Percentiles rank a stretch among this genome's conserved stretches.
These are phyloP conservation scores for Epizoanthus fatuus DNA, from an alignment of 92 coral and sea anemone genomes.

Conservation along the genomic window DNA sequence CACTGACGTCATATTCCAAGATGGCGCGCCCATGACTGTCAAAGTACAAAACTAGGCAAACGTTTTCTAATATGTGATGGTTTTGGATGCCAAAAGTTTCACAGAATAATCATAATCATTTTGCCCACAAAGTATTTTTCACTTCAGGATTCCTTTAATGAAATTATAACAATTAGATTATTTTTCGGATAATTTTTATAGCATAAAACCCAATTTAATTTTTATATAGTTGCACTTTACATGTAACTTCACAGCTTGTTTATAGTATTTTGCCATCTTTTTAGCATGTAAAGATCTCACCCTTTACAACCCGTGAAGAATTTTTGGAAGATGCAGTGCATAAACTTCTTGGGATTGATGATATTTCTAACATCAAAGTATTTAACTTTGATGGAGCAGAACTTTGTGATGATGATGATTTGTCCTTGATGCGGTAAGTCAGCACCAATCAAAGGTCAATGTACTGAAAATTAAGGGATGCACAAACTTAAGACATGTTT, in stretches of 20 bases:
- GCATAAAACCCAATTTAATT: neutral
- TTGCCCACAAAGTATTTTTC: too few relatives aligned
- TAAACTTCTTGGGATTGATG: constrained; percentile 1
- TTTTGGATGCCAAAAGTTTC: too few relatives aligned
- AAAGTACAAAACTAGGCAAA: too few relatives aligned
- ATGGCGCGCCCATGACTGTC: too few relatives aligned
- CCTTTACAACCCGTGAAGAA: constrained; percentile 5
- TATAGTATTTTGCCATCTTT: neutral
- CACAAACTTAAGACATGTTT: neutral
- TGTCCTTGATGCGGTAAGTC: neutral
- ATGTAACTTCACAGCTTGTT: neutral
- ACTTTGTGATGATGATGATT: constrained; percentile 5
- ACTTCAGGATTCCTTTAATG: too few relatives aligned
- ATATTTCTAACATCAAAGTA: constrained; percentile 2
- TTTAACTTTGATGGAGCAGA: neutral
- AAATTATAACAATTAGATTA: too few relatives aligned
- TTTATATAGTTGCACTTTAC: neutral
- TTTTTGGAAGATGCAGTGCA: constrained; percentile 13
- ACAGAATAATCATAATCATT: too few relatives aligned
- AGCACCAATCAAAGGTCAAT: neutral
- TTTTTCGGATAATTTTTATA: neutral
- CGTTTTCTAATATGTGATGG: too few relatives aligned
- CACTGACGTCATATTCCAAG: too few relatives aligned
- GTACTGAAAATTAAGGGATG: neutral
- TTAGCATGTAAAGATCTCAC: constrained; percentile 11